Evolutionary conservation across 1,140 invertebrate genomes (phyloP).

Genomic region (Homarus americanus): DNA sequence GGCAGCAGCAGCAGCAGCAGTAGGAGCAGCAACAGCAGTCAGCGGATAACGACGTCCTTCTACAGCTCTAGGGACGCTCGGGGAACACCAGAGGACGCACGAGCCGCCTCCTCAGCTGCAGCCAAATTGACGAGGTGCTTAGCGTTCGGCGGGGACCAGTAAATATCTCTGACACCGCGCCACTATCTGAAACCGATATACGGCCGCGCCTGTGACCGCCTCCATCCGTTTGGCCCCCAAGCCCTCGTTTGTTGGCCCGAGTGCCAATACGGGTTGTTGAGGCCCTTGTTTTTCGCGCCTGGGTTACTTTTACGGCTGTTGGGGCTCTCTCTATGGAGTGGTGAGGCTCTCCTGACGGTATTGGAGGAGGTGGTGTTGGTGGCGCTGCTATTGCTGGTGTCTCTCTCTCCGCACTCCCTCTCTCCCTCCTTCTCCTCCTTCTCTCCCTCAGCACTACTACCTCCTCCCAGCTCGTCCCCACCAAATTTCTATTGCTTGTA

Average conservation of each 20-base stretch:
- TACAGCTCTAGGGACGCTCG: background rate
- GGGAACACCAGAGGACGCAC: constrained; percentile 17
- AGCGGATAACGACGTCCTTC: background rate
- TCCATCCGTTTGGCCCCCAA: constrained; percentile 51
- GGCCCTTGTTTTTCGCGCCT: constrained; percentile 58
- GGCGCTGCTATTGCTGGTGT: background rate
- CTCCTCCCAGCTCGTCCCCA: background rate
- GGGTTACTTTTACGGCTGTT: constrained; percentile 24
- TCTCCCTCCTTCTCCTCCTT: too few species aligned
- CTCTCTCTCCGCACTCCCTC: too few species aligned
- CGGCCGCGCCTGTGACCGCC: constrained; percentile 45
- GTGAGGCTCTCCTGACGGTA: background rate
- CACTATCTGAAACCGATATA: constrained; percentile 64
- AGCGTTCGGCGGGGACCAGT: constrained; percentile 50
- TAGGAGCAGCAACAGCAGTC: constrained; percentile 7
- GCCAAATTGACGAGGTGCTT: constrained; percentile 61
- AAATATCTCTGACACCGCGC: constrained; percentile 48
- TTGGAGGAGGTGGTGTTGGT: background rate
- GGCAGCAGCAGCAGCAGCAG: background rate
- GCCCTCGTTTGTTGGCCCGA: constrained; percentile 45
- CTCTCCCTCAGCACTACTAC: too few species aligned
- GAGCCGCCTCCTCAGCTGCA: constrained; percentile 44
- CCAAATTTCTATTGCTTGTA: constrained; percentile 55
- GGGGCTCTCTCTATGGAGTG: constrained; percentile 46
- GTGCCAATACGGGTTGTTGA: constrained; percentile 62